A percentile compares a stretch with the other conserved stretches of the same genome.
Conservation (phyloP, 2,113 vertebrate species). For the Ursus arctos region DNA sequence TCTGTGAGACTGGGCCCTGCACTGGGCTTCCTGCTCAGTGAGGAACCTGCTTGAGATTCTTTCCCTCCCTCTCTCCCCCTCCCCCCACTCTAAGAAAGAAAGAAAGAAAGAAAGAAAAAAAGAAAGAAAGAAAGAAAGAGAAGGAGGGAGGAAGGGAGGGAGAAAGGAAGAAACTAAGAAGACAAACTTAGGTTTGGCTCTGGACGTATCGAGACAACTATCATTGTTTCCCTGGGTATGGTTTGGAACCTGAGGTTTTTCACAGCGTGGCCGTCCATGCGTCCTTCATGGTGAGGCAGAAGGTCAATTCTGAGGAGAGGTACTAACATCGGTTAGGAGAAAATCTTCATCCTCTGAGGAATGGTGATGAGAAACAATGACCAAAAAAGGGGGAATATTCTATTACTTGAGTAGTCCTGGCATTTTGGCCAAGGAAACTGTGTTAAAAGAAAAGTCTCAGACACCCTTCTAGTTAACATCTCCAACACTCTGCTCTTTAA, state of each 20-base stretch:
- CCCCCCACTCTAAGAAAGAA: neutral
- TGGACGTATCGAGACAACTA: neutral
- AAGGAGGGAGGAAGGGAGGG: no score
- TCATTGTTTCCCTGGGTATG: neutral
- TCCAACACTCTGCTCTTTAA: conserved; percentile 57
- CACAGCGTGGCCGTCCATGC: neutral
- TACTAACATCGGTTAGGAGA: neutral
- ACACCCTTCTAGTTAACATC: conserved; percentile 61
- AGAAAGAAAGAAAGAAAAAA: no score
- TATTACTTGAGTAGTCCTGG: conserved; percentile 26
- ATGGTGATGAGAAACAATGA: neutral
- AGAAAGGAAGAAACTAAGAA: neutral
- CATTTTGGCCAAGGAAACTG: conserved; percentile 40
- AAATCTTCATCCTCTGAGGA: conserved; percentile 25
- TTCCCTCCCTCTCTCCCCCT: neutral
- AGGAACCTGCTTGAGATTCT: neutral
- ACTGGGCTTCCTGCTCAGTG: neutral
- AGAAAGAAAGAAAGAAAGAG: neutral
- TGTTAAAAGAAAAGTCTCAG: conserved; percentile 51
- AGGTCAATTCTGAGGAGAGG: neutral
- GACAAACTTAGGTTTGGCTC: neutral
- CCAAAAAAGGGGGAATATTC: neutral
- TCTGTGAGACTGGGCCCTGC: neutral
- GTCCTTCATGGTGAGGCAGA: neutral
- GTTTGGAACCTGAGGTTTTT: conserved; percentile 31